Evolutionary conservation across 1,140 invertebrate genomes (phyloP).

Genomic region (Propsilocerus akamusi): DNA sequence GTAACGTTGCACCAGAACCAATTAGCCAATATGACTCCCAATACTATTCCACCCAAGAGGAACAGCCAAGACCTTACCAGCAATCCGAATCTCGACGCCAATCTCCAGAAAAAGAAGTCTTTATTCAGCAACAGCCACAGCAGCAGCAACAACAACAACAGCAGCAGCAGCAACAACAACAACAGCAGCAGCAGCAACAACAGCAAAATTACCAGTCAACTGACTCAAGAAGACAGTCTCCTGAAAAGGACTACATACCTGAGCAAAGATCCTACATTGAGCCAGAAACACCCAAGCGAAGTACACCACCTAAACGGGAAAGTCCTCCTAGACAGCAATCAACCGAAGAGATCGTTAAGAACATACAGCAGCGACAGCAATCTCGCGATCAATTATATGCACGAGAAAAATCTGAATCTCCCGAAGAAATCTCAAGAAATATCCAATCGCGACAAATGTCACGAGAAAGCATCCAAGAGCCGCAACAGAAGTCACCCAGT

Average conservation of each 20-base stretch:
- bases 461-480: not conserved
- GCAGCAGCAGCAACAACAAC: not conserved
- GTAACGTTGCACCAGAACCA: conserved; percentile 10
- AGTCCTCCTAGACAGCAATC: not conserved
- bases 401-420: no score
- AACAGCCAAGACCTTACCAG: not conserved
- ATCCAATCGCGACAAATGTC: not conserved
- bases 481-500: no score
- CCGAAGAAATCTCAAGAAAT: not conserved
- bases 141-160: not conserved
- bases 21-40: conserved; percentile 7
- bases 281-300: not conserved
- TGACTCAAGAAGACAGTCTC: not conserved
- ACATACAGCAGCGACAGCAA: conserved; percentile 1
- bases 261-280: not conserved
- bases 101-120: not conserved
- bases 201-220: not conserved
- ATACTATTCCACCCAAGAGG: conserved; percentile 5
- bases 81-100: not conserved
- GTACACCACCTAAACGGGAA: not conserved
- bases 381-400: not conserved
- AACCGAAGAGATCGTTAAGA: not conserved
- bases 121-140: not conserved
- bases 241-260: not conserved
- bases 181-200: not conserved